Base-by-base conservation (phyloP, 2,797 vertebrate species). In the Malurus leucopterus region DNA sequence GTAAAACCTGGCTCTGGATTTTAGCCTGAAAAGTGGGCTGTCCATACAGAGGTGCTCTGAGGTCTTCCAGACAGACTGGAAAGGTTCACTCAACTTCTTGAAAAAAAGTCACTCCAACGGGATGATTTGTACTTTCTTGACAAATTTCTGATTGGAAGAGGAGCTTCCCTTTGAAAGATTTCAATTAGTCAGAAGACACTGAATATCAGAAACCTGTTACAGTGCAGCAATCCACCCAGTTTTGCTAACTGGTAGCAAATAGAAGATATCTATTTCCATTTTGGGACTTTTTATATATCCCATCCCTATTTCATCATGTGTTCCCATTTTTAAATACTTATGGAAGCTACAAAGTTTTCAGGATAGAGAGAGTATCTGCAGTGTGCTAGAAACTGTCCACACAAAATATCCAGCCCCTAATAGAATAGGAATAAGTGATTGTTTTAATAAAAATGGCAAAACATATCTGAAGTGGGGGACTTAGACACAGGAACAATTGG, bases 401-500 rank as follows among this genome's bases (percentile, higher is more conserved):
- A 55, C 29, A 74, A 91, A 90, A 71, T 15, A 86, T 23, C 27
- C 65, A 64, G 61, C n/a, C 13, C 11, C 26, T 54, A 44, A 72
- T 2, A 72, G 20, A 68, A 69, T 15, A 73, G 32, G 20, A 88
- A 61, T 58, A 90, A 82, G 41, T 23, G 58, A 79, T 43, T 75
- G 30, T 58, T 92, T 53, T 30, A 93, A 86, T 86, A 90, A 90
- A 82, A 91, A 65, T 93, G 89, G 81, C 80, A 91, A 93, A 88
- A 87, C 47, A 50, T 36, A 73, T 81, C 43, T 65, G 77, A 92
- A 91, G 50, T 32, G 6, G 54, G 53, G 36, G 32, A 68, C 89
- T 93, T 89, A 93, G 72, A 91, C 90, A 92, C 86, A 84, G 71
- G 69, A 84, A 46, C 62, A 90, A 88, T 84, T 94, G 64, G 86